Conservation (phyloP, 2,888 invertebrate genomes). For the Zonitis immaculata region DNA sequence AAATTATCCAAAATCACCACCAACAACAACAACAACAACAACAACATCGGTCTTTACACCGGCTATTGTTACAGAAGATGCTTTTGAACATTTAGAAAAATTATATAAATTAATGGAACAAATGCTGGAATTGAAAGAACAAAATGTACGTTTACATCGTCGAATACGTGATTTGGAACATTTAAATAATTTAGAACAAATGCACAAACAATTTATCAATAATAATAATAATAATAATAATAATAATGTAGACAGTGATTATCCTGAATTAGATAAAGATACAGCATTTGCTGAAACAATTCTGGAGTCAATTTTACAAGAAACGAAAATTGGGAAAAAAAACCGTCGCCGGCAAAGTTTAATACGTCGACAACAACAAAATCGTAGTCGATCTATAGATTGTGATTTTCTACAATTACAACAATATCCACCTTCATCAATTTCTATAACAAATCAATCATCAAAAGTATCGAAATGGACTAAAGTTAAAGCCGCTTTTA, state of each 20-base stretch:
- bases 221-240: slow-evolving; percentile 38
- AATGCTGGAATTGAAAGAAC: slow-evolving; percentile 65
- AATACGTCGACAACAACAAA: slow-evolving; percentile 57
- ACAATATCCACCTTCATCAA: no score
- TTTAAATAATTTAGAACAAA: slow-evolving; percentile 60
- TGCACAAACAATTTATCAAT: slow-evolving; percentile 51
- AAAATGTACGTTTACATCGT: slow-evolving; percentile 64
- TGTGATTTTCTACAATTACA: neutral
- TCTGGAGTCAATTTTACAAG: slow-evolving; percentile 58
- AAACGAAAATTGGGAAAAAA: slow-evolving; percentile 43
- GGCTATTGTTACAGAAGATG: slow-evolving; percentile 58
- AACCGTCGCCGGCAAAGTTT: slow-evolving; percentile 51
- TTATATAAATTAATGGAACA: slow-evolving; percentile 74
- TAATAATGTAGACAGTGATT: slow-evolving; percentile 47
- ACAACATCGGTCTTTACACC: slow-evolving; percentile 51
- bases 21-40: slow-evolving; percentile 28
- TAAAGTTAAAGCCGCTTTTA: slow-evolving; percentile 82
- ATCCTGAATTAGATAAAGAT: slow-evolving; percentile 59
- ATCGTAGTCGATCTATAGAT: slow-evolving; percentile 57
- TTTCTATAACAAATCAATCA: slow-evolving; percentile 29
- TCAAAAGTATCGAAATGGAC: slow-evolving; percentile 82
- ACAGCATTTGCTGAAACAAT: slow-evolving; percentile 59
- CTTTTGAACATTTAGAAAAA: slow-evolving; percentile 75
- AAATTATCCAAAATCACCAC: slow-evolving; percentile 12
- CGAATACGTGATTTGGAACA: slow-evolving; percentile 70